Base-by-base conservation (phyloP, 2,888 invertebrate genomes). In the Anoplius nigerrimus region DNA sequence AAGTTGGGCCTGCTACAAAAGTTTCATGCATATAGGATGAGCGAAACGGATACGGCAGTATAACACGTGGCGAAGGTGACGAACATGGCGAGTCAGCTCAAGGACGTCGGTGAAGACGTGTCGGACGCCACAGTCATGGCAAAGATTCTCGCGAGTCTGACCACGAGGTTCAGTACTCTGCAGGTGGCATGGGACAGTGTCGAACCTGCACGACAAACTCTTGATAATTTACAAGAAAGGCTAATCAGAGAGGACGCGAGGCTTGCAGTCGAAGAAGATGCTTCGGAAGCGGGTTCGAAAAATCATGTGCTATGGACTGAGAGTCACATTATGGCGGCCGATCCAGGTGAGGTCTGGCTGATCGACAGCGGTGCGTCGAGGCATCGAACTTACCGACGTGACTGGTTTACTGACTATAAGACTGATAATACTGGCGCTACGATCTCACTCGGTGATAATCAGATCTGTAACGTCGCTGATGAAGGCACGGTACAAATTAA, bases 351-450 rank as follows among this genome's bases (percentile, higher is more conserved):
- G 15, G 65, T 69, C n/a, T 79, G 78, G 78, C 42, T 78, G 6
- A 63, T 69, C 34, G 76, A 79, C 55, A 80, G 78, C 58, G 75
- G 78, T 13, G 77, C 74, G 4, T 80, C 76, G 0, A 54, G 63
- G n/a, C 80, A 82, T 34, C 76, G 80, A 0, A 71, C 74, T 8
- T 75, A 62, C 45, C 69, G 74, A 59, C 53, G 67, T 3, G 78
- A 80, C 0, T 79, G 77, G 76, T 71, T 62, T 11, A 64, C 52
- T 8, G 67, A 74, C 16, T 73, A 70, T 18, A n/a, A 58, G 11
- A 53, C 54, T 0, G 66, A n/a, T 11, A 45, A 15, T 5, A 45
- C 15, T 45, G 45, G 45, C n/a, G 16, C n/a, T 16, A 45, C 45
- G 3, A 16, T 73, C 0, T 22, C 46, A 21, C 67, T 75, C 15